Evolutionary conservation across 2,888 invertebrate genomes (phyloP).

Genomic region (Hypercompe scribonia): DNA sequence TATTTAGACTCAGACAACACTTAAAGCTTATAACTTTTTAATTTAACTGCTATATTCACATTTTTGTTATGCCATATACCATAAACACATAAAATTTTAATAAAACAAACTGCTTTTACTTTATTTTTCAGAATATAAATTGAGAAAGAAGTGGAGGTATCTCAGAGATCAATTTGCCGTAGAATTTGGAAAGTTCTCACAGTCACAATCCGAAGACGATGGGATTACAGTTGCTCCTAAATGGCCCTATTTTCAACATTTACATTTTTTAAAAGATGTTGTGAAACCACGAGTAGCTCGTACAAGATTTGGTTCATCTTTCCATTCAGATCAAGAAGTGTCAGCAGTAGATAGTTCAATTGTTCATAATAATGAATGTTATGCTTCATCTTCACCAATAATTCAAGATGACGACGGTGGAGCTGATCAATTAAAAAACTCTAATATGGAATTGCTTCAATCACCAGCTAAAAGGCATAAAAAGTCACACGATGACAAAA

Average conservation of each 20-base stretch:
- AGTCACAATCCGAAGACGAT: not conserved
- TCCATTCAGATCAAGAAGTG: not conserved
- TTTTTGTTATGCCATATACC: too few relatives aligned
- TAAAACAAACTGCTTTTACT: too few relatives aligned
- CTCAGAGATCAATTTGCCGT: slow-evolving; percentile 6
- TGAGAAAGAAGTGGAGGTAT: slow-evolving; percentile 6
- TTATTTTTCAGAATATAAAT: slow-evolving; percentile 7
- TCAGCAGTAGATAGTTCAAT: not conserved
- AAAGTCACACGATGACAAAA: not conserved
- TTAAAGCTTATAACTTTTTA: too few relatives aligned
- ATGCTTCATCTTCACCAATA: not conserved
- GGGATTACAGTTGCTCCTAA: not conserved
- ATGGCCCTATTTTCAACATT: not conserved
- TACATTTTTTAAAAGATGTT: not conserved
- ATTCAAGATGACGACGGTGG: not conserved
- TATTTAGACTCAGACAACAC: too few relatives aligned
- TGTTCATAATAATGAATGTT: not conserved
- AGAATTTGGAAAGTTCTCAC: slow-evolving; percentile 5
- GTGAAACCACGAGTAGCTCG: not conserved
- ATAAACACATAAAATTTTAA: too few relatives aligned
- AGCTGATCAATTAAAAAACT: not conserved
- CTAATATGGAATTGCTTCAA: too few relatives aligned
- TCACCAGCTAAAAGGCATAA: not conserved
- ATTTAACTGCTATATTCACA: too few relatives aligned
- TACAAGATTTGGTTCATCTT: not conserved